Evolutionary conservation across 1,140 invertebrate species (phyloP).

Genomic region (Drosophila leontia): DNA sequence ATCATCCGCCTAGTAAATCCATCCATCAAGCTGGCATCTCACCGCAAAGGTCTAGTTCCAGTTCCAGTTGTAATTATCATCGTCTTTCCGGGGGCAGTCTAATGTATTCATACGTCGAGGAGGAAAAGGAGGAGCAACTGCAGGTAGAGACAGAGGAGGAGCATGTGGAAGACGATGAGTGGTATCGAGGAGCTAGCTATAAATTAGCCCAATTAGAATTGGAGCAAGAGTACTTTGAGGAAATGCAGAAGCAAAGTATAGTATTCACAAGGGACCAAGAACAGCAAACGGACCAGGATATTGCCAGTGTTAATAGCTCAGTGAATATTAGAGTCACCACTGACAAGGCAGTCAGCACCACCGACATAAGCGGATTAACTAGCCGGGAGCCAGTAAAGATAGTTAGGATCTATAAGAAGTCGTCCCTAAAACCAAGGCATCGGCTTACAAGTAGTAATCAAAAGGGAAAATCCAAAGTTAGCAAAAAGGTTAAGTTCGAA

Average conservation of each 20-base stretch:
- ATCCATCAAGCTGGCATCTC: neutral
- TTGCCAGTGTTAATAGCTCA: neutral
- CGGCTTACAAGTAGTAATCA: neutral
- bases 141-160: neutral
- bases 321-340: slow-evolving; percentile 20
- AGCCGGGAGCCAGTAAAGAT: neutral
- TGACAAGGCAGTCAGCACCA: slow-evolving; percentile 32
- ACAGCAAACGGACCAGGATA: slow-evolving; percentile 4
- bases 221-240: slow-evolving; percentile 7
- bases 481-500: slow-evolving; percentile 27
- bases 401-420: slow-evolving; percentile 11
- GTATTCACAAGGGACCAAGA: neutral
- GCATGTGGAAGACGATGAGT: slow-evolving; percentile 31
- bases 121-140: slow-evolving; percentile 17
- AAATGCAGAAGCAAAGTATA: neutral
- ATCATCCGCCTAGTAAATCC: neutral
- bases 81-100: slow-evolving; percentile 1
- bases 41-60: neutral
- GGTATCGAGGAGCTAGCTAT: slow-evolving; percentile 10
- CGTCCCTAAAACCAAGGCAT: slow-evolving; percentile 2
- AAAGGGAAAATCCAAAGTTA: neutral
- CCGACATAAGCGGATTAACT: neutral
- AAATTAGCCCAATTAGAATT: slow-evolving; percentile 24
- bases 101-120: slow-evolving; percentile 19
- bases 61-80: slow-evolving; percentile 3